Evolutionary conservation across 2,888 invertebrate species (phyloP), one percentile per base, ranked within the genome.

Genomic region (Sinohyriopsis cumingii): DNA sequence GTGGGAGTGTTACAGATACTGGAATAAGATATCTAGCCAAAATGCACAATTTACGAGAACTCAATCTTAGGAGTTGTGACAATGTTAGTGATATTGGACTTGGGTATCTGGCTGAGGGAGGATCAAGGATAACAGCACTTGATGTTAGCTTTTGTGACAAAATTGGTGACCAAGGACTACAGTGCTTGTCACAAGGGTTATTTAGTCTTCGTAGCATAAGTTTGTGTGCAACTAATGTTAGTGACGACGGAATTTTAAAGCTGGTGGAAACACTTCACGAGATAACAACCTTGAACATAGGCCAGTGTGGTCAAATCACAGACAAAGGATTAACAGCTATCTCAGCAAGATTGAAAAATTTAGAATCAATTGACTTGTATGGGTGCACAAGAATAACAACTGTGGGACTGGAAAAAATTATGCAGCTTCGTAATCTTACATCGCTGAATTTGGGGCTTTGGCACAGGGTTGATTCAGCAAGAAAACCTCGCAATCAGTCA

Each of bases 81-180:
- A 96, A 96, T 88, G 95, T 98, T 68, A 95, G 96, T 28, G 97
- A 98, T 90, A 94, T 94, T 60, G 97, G 97, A 28, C 95, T 98
- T 91, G 96, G 95, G 25, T 96, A 95, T 88, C 92, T 98, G 66
- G 95, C 97, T 0, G 97, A 97, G 88, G 96, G 96, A 54, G 95
- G 95, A 55, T 94, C 94, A 67, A 78, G 87, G 56, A 93, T 98
- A 79, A 93, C 94, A 24, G 94, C 94, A 9, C 91, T 98, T 76
- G 97, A 98, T 90, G 96, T 97, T 9, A 96, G 96, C 74, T 98
- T 98, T 90, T 98, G 97, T 92, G 97, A 97, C 91, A 96, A 97
- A 91, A 95, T 98, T 82, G 95, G 96, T 71, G 97, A 97, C 89
- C 95, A 95, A 88, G 96, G 96, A 1, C 91, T 97, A 72, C 93